Base-by-base conservation (phyloP, 2,113 vertebrate genomes). In the Gadus macrocephalus region DNA sequence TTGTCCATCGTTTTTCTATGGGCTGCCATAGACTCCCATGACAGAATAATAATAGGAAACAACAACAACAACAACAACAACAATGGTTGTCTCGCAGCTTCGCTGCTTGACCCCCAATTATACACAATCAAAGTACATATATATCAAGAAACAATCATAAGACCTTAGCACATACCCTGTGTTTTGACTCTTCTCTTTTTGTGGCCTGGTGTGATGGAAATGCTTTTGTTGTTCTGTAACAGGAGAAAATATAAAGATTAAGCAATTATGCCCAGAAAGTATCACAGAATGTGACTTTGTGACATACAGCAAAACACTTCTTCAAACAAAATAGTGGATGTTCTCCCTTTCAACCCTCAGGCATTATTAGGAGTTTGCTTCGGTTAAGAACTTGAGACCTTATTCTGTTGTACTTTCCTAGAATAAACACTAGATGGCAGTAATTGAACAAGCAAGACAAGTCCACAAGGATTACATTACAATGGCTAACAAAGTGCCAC, bases 381-480 rank as follows among this genome's bases (percentile, higher is more conserved):
- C 0, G 38, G 8, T 17, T 22, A 6, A n/a, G 53, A 0, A 19
- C 60, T 74, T 31, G 31, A 1, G 2, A 42, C 28, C 1, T 27
- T 42, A 12, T 2, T 68, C 17, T 9, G 0, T 27, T 80, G 78
- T 64, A 76, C 15, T 5, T 53, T 11, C 17, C 64, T 65, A 68
- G 71, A 15, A 15, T 68, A 15, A 85, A 81, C 90, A 89, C 83
- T 85, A 92, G 91, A 71, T 88, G 90, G 84, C 70, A 81, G 22
- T 78, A 77, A 67, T 35, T 80, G 68, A 56, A 49, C 68, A 76
- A 53, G 65, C 64, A 8, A 70, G 35, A 76, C 25, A 76, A 27
- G 14, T 28, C 25, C 56, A 9, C 25, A 31, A 56, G 27, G 67
- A 25, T 31, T 58, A 49, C 12, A 14, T 49, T 49, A 49, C 42